Evolutionary conservation across 1,140 invertebrate genomes (phyloP), one percentile per base, ranked within the genome.

Genomic region (Triops cancriformis): DNA sequence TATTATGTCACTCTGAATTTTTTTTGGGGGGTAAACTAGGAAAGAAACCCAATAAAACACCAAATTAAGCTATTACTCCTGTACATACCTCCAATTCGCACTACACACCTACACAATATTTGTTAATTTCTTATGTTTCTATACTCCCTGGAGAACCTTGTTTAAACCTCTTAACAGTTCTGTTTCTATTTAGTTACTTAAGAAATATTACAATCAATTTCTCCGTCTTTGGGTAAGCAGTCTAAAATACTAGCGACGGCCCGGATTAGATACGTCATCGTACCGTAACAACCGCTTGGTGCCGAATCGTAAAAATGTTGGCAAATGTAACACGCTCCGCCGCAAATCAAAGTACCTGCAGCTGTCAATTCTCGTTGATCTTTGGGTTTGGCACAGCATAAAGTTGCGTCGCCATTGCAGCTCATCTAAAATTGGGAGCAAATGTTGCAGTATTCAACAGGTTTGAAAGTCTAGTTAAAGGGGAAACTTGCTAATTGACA

Each of bases 281-380:
- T 98, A 77, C 98, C 98, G 85, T 90, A 98, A 82, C 91, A 92
- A 72, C 98, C 98, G 84, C 95, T 98, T 6, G 98, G 98, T 26
- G 98, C 97, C 84, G 92, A 95, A 84, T 99, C 98, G 85, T 98
- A 99, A 83, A 99, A 94, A 85, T 98, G 95, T 85, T 95, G 93
- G 85, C 97, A 99, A 79, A 99, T 95, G 79, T 93, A 94, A 0
- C 93, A 95, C 51, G 95, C 94, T 43, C 96, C 96, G 43, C 93
- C 93, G 83, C 96, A 98, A 3, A 94, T 85, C 23, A 93, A 84
- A 80, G 88, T 89, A 45, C 91, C 91, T 72, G 79, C 64, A 76
- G 81, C 18, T 26, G 85, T 87, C 26, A 79, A 77, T 84, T 90
- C 88, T 37, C 88, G 85, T 79, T 88, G 85, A 78, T 90, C 88